Conservation (phyloP, 1,140 invertebrate genomes). For the Drosophila miranda region DNA sequence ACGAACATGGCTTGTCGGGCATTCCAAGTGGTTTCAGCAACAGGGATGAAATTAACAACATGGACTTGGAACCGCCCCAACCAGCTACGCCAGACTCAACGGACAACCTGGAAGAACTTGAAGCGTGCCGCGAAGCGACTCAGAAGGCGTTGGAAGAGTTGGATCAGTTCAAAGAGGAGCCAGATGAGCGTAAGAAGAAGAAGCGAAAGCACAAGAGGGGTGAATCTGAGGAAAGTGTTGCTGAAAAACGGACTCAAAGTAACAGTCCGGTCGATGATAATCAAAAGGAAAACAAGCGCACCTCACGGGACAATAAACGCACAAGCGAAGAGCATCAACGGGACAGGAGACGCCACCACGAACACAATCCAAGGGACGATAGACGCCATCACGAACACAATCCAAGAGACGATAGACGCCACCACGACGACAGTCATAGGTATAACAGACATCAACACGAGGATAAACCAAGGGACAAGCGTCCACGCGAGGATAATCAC, state of each 20-base stretch:
- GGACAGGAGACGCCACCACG: no score
- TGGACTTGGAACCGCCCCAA: constrained; percentile 6
- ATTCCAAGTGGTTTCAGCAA: background rate
- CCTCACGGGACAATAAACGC: no score
- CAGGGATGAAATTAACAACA: constrained; percentile 3
- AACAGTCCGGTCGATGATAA: background rate
- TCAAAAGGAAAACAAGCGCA: constrained; percentile 10
- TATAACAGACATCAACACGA: no score
- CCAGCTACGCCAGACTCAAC: background rate
- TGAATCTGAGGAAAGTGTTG: no score
- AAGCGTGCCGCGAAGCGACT: background rate
- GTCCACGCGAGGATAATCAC: no score
- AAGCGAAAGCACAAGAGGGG: background rate
- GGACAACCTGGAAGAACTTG: background rate
- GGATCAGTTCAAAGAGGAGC: background rate
- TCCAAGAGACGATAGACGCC: no score
- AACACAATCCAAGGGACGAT: no score
- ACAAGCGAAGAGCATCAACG: no score
- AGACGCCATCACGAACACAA: no score
- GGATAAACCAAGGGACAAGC: no score
- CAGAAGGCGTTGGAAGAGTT: background rate
- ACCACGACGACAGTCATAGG: no score
- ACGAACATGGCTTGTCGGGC: background rate
- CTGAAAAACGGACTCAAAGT: background rate
- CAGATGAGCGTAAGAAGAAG: constrained; percentile 10